Base-by-base conservation (phyloP, 2,113 vertebrate species). In the Lagopus leucura region DNA sequence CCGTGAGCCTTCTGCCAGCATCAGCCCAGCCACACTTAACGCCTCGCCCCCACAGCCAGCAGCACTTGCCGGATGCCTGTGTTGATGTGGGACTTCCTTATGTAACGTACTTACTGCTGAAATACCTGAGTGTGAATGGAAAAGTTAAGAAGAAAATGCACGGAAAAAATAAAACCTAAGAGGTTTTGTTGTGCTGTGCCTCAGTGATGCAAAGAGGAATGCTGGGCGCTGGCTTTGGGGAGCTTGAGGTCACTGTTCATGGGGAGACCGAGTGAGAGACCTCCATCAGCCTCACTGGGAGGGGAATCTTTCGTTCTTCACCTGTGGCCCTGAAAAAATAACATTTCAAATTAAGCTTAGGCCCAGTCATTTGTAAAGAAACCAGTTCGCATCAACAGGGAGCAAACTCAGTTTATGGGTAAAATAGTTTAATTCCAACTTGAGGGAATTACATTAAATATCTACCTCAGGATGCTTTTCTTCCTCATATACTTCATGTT, bases 91-190 rank as follows among this genome's bases (percentile, higher is more conserved):
- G 77, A 36, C 52, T 43, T 74, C 58, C 65, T 70, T 0, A 1
- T 0, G 16, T 45, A 4, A 42, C 7, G 13, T 4, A 13, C 42
- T 74, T 25, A 12, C 72, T 58, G 1, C 4, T 24, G 70, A 3
- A 71, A 55, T 1, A 1, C 7, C 3, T 0, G 3, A 2, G 25
- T 30, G 63, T 0, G 38, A 82, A 87, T 69, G 91, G 32, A 61
- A 22, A 86, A 89, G 55, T 17, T n/a, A 5, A 6, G 42, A 38
- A n/a, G 63, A 15, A 83, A 55, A 30, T 13, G 12, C 32, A 42
- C 38, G 4, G 8, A 38, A 38, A 38, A 38, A 65, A 75, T 30
- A 16, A 14, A 65, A 13, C 48, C 55, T 24, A 3, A 2, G 16
- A 79, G 64, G 10, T 28, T 40, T 40, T 57, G 54, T 25, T 61